Conservation (phyloP, 2,888 invertebrate species). For the Tachystola acroxantha region DNA sequence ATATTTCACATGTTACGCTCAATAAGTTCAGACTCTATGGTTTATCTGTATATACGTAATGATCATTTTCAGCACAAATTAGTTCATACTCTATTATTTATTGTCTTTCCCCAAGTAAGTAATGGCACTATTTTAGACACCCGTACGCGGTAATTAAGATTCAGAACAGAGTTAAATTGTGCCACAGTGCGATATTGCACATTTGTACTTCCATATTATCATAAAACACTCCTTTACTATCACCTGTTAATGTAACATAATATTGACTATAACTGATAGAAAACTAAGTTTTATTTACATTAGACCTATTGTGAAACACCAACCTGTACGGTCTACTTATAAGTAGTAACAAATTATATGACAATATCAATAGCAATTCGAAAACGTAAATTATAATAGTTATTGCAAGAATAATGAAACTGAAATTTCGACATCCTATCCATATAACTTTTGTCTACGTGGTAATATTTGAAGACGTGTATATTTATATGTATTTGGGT, state of each 20-base stretch:
- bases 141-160: too few species aligned
- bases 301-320: slow-evolving; percentile 26
- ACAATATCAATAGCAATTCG: slow-evolving; percentile 30
- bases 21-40: too few species aligned
- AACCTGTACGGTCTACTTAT: slow-evolving; percentile 32
- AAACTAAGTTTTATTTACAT: slow-evolving; percentile 39
- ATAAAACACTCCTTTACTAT: slow-evolving; percentile 21
- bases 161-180: slow-evolving; percentile 15
- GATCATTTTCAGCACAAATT: too few species aligned
- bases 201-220: slow-evolving; percentile 29
- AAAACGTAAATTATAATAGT: slow-evolving; percentile 16
- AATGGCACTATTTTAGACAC: too few species aligned
- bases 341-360: slow-evolving; percentile 26
- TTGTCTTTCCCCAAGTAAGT: too few species aligned
- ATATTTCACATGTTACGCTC: too few species aligned
- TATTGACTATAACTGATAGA: slow-evolving; percentile 7
- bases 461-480: slow-evolving; percentile 3
- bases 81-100: too few species aligned
- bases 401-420: slow-evolving; percentile 7
- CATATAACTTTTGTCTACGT: not conserved
- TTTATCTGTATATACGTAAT: too few species aligned
- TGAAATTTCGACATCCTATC: too few species aligned
- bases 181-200: slow-evolving; percentile 26
- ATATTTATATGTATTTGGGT: too few species aligned
- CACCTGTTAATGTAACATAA: slow-evolving; percentile 28